Evolutionary conservation across 2,888 invertebrate genomes (phyloP).

Genomic region (Marasmarcha lunaedactyla): DNA sequence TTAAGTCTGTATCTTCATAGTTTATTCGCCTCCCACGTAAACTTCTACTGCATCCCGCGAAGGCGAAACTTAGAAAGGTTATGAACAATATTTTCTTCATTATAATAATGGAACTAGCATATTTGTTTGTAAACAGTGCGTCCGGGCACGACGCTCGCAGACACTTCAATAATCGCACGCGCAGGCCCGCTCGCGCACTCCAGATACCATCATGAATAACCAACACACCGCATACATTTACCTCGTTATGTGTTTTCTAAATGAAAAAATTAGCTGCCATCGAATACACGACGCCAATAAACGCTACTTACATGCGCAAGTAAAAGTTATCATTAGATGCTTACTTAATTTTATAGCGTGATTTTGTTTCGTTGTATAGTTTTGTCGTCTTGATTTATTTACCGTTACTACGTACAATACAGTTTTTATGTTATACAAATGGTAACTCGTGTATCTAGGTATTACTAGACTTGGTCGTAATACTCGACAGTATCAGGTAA

Average conservation of each 20-base stretch:
- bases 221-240: conserved; percentile 17
- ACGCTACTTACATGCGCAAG: too few species aligned
- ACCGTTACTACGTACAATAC: too few species aligned
- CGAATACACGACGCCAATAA: too few species aligned
- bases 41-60: neutral
- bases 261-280: conserved; percentile 4
- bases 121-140: conserved; percentile 17
- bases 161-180: conserved; percentile 17
- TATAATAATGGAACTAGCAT: conserved; percentile 10
- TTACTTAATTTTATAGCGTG: too few species aligned
- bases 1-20: neutral
- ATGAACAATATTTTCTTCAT: conserved; percentile 15
- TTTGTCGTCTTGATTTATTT: too few species aligned
- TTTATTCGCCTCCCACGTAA: neutral
- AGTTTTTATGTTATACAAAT: too few species aligned
- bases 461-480: too few species aligned
- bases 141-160: conserved; percentile 19
- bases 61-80: neutral
- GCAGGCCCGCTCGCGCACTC: conserved; percentile 14
- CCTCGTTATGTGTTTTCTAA: conserved; percentile 9
- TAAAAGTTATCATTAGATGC: too few species aligned
- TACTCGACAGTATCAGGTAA: too few species aligned
- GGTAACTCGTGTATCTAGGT: too few species aligned
- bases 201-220: conserved; percentile 14
- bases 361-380: too few species aligned